These are phyloP conservation scores for Adineta ricciae DNA, from an alignment of 2,888 invertebrate genomes.

Conservation along the genomic window DNA sequence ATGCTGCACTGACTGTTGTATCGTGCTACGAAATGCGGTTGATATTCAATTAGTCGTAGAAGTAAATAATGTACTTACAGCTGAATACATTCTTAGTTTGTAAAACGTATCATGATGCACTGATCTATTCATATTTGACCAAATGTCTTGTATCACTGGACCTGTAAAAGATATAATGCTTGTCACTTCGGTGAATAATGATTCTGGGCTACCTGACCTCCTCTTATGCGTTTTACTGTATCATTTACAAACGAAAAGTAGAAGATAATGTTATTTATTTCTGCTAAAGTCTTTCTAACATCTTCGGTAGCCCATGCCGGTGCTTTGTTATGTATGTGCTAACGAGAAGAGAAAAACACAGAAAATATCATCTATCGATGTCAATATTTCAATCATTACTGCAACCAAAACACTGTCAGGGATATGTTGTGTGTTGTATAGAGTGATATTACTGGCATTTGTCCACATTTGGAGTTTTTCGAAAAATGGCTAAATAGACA, in stretches of 20 bases:
- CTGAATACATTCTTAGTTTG: not conserved
- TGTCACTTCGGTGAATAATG: not conserved
- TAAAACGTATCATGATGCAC: not conserved
- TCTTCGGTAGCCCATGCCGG: constrained; percentile 37
- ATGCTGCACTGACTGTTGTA: constrained; percentile 64
- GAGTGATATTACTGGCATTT: not conserved
- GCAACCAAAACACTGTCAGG: constrained; percentile 40
- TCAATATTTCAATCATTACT: constrained; percentile 35
- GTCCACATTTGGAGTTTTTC: not conserved
- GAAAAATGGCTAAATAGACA: not conserved
- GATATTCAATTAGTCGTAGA: not conserved
- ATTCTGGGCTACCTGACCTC: not conserved
- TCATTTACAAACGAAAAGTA: constrained; percentile 35
- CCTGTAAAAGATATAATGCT: not conserved
- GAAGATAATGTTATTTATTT: constrained; percentile 37
- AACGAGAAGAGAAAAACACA: constrained; percentile 35
- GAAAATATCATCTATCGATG: not conserved
- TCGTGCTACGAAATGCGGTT: constrained; percentile 58
- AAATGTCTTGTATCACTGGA: not conserved
- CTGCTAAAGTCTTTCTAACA: constrained; percentile 37
- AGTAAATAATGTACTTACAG: not conserved
- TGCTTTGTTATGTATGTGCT: constrained; percentile 38
- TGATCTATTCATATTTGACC: not conserved
- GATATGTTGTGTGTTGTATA: constrained; percentile 36
- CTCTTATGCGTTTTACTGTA: not conserved